Base-by-base conservation (phyloP, 2,113 vertebrate genomes). In the Actinemys pallida region DNA sequence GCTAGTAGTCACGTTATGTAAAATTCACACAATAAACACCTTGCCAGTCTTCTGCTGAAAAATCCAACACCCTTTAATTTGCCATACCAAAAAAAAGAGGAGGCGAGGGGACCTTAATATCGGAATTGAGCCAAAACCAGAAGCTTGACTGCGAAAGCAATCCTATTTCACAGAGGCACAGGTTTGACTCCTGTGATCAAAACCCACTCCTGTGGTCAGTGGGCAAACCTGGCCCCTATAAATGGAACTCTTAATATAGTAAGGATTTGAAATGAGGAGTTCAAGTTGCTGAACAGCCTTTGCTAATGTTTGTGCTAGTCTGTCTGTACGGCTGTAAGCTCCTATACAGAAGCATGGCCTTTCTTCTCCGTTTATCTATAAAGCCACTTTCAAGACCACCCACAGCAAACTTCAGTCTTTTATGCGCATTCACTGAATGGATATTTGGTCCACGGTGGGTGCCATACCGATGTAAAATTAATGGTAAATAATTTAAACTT, bases 401-500 rank as follows among this genome's bases (percentile, higher is more conserved):
- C 11, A 31, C 35, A 22, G 16, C 39, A 75, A 83, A 53, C 50
- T 76, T 92, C 31, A 62, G n/a, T 72, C 87, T 53, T 72, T 59
- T 65, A 42, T 54, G 4, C 0, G 1, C 62, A 27, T 65, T 85
- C 50, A 12, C 8, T 10, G 35, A 92, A 75, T 90, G 45, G 6
- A 75, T 81, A 84, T 13, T 54, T 88, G 72, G 65, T 85, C 42
- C 39, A 2, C 72, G 91, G 45, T 65, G 65, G 53, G 80, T 94
- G 82, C 65, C 65, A 45, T 16, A 89, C 83, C 59, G 39, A 12
- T 75, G 54, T 54, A 93, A 92, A 93, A 87, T 89, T 93, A 89
- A 72, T 92, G 80, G 69, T 86, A 91, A 50, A 76, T 91, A 42
- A 88, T 93, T 94, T 83, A 83, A 87, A 78, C 81, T 92, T 93